A percentile compares a stretch with the other conserved stretches of the same genome.
Evolutionary conservation across 2,797 vertebrate genomes (phyloP).

Genomic region (Harpagifer antarcticus): DNA sequence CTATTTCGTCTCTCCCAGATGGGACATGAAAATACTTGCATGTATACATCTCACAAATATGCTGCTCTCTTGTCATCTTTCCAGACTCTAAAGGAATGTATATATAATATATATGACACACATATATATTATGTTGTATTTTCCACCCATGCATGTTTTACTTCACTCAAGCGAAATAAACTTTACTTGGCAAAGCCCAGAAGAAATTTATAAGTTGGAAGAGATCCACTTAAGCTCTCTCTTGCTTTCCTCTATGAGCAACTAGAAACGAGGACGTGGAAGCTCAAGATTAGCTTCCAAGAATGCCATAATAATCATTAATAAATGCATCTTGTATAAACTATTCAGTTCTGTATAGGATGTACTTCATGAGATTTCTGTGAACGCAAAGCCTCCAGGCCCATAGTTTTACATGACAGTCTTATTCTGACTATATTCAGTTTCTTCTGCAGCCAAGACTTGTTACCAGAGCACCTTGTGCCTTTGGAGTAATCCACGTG

Average conservation of each 20-base stretch:
- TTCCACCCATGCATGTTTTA: slow-evolving; percentile 24
- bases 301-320: not conserved
- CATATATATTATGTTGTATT: not conserved
- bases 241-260: slow-evolving; percentile 13
- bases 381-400: slow-evolving; percentile 16
- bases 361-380: not conserved
- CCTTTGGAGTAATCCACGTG: slow-evolving; percentile 68
- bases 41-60: slow-evolving; percentile 17
- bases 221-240: slow-evolving; percentile 27
- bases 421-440: slow-evolving; percentile 25
- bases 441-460: slow-evolving; percentile 8
- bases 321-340: slow-evolving; percentile 9
- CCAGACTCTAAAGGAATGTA: slow-evolving; percentile 1
- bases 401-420: slow-evolving; percentile 9
- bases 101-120: not conserved
- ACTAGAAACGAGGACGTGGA: not conserved
- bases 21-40: not conserved
- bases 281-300: slow-evolving; percentile 10
- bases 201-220: slow-evolving; percentile 33
- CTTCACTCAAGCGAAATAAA: slow-evolving; percentile 24
- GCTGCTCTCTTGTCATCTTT: slow-evolving; percentile 2
- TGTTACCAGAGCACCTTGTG: slow-evolving; percentile 48
- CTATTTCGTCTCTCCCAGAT: not conserved
- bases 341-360: not conserved
- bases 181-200: slow-evolving; percentile 21